phyloP scores from a whole-genome alignment of 1,140 invertebrate genomes.

The Tetragnatha versicolor region DNA sequence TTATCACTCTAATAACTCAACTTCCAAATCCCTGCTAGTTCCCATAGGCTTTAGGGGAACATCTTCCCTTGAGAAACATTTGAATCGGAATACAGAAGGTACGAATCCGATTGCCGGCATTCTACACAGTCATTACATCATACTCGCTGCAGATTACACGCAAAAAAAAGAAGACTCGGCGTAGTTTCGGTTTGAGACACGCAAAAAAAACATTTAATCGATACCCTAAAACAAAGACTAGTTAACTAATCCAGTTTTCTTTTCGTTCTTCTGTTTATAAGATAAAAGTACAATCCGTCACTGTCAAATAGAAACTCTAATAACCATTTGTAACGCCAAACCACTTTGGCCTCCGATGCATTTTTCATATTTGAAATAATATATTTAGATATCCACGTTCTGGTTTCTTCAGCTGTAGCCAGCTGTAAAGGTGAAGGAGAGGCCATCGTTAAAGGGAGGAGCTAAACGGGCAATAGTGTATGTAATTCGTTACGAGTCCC shows the following conservation, averaged over 20 bases:
- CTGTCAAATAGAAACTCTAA: constrained; percentile 31
- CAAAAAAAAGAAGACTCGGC: no score
- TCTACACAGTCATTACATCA: no score
- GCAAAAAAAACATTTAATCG: neutral
- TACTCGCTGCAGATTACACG: no score
- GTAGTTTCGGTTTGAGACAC: neutral
- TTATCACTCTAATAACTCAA: no score
- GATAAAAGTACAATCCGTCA: constrained; percentile 39
- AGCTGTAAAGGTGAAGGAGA: constrained; percentile 24
- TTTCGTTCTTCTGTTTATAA: constrained; percentile 27
- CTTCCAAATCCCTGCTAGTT: no score
- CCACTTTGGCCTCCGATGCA: constrained; percentile 40
- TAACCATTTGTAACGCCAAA: constrained; percentile 39
- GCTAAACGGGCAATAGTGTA: constrained; percentile 28
- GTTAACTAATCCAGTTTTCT: constrained; percentile 15
- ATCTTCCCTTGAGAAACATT: no score
- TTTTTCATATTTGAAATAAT: constrained; percentile 48
- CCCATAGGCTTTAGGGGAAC: no score
- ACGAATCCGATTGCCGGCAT: no score
- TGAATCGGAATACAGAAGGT: no score
- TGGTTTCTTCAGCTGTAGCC: constrained; percentile 5
- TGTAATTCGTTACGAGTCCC: constrained; percentile 25
- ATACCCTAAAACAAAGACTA: neutral
- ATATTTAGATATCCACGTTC: constrained; percentile 23
- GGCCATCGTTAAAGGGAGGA: constrained; percentile 16